phyloP scores from a whole-genome alignment of 2,888 invertebrate species.

The Aleiodes alternator region DNA sequence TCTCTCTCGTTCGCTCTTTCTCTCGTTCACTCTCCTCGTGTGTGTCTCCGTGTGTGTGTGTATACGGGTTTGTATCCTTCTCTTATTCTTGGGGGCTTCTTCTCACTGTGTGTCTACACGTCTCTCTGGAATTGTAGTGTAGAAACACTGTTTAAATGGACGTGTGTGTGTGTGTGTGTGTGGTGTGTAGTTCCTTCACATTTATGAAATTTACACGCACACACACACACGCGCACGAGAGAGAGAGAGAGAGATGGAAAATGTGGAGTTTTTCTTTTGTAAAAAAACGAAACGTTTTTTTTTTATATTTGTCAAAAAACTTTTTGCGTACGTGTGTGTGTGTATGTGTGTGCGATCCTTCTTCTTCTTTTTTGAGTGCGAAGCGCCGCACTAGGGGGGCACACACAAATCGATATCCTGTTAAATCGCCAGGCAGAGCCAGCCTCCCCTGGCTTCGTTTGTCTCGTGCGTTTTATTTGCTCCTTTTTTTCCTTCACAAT shows the following conservation, averaged over 20 bases:
- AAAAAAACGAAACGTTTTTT: no score
- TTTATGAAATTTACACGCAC: no score
- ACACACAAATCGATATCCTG: constrained; percentile 70
- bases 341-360: constrained; percentile 8
- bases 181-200: no score
- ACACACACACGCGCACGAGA: no score
- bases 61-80: no score
- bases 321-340: no score
- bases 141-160: no score
- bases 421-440: constrained; percentile 70
- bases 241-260: no score
- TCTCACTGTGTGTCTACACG: constrained; percentile 38
- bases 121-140: no score
- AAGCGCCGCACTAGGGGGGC: constrained; percentile 55
- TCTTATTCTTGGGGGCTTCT: constrained; percentile 1
- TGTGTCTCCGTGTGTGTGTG: background rate
- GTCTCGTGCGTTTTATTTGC: constrained; percentile 58
- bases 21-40: constrained; percentile 2
- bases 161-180: no score
- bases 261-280: no score
- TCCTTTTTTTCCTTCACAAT: constrained; percentile 31
- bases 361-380: constrained; percentile 56
- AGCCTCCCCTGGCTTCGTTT: constrained; percentile 63
- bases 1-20: background rate
- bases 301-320: no score